Base-by-base conservation (phyloP, 2,888 invertebrate genomes). In the Tetramorium bicarinatum region DNA sequence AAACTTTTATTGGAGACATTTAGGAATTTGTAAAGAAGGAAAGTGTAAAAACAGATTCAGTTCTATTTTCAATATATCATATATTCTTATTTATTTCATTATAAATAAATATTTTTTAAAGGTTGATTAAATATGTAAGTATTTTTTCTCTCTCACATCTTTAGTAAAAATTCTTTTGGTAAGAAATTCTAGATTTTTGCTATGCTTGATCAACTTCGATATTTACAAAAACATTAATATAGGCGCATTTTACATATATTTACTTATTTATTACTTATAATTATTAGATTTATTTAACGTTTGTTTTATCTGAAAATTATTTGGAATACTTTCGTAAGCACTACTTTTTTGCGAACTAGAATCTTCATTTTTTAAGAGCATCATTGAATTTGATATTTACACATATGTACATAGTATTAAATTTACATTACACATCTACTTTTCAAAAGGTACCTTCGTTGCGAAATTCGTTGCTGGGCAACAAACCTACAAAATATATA, bases 401-500 rank as follows among this genome's bases (percentile, higher is more conserved):
- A 80, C 18, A 38, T 80, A 80, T 80, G 38, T 80, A 80, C 75
- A 80, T 11, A 38, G 34, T 34, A 71, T 69, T 56, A 44, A 59
- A 72, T 72, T 44, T 80, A 74, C 74, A 71, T 72, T 59, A 41
- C 41, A 18, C 34, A 47, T 7, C 11, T 59, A 59, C 18, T 59
- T 38, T 15, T 59, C 25, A 13, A 38, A 74, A 80, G 25, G n/a
- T 59, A 72, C 47, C 11, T 80, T 80, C 79, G 79, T 80, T 80
- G 79, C 79, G 18, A 80, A 72, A 47, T 72, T 80, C 74, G 79
- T 80, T 80, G 59, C 47, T n/a, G 21, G 21, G 29, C 69, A 74
- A 74, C 75, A 74, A 79, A 47, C 6, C 21, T 72, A 79, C 44
- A 47, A 21, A 38, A 59, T 56, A 59, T 59, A 62, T 34, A n/a